Evolutionary conservation across 1,140 invertebrate species (phyloP).

Genomic region (Macrosteles quadrilineatus): DNA sequence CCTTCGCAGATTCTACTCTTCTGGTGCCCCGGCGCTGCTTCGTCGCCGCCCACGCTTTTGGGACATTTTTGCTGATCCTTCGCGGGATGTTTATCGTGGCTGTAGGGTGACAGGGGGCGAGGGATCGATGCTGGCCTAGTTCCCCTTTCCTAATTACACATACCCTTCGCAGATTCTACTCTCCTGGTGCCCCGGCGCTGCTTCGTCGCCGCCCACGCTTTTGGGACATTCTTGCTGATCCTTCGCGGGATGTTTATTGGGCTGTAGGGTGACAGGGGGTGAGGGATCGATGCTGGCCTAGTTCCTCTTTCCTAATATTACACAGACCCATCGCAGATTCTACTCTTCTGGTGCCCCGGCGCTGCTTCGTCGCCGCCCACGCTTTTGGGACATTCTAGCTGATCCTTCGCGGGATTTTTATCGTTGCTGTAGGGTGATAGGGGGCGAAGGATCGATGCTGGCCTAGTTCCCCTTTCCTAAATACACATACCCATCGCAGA

Average conservation of each 20-base stretch:
- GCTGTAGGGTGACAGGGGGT: neutral
- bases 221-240: too few species aligned
- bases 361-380: neutral
- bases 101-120: neutral
- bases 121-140: slow-evolving; percentile 24
- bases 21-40: neutral
- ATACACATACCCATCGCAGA: neutral
- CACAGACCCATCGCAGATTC: neutral
- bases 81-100: too few species aligned
- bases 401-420: too few species aligned
- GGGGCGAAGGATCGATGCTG: slow-evolving; percentile 9
- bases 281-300: slow-evolving; percentile 23
- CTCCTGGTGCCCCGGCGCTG: neutral
- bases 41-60: neutral
- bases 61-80: too few species aligned
- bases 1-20: slow-evolving; percentile 2
- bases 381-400: too few species aligned
- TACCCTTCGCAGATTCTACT: neutral
- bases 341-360: slow-evolving; percentile 4
- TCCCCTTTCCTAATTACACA: slow-evolving; percentile 16
- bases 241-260: too few species aligned
- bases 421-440: neutral
- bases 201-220: neutral
- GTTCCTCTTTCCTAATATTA: slow-evolving; percentile 21
- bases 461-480: slow-evolving; percentile 23